A percentile compares a stretch with the other conserved stretches of the same genome.
phyloP scores from a whole-genome alignment of 2,113 vertebrate genomes.

The Gavialis gangeticus region DNA sequence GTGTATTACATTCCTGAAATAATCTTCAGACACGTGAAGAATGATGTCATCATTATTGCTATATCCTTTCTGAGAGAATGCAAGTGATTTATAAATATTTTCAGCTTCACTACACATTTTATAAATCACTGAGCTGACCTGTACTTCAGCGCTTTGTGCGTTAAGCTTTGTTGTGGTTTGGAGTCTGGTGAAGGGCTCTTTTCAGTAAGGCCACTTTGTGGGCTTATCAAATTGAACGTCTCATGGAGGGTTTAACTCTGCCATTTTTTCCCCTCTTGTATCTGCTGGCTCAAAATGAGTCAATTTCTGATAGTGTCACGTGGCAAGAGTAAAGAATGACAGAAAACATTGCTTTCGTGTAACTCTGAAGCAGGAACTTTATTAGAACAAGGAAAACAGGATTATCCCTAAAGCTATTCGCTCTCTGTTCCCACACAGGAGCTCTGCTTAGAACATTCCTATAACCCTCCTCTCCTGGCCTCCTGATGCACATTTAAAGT shows the following conservation, averaged over 20 bases:
- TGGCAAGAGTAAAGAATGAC: neutral
- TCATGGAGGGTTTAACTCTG: neutral
- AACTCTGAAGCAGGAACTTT: neutral
- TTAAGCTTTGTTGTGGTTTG: neutral
- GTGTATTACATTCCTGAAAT: neutral
- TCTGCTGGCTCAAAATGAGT: neutral
- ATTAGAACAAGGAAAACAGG: neutral
- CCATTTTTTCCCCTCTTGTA: neutral
- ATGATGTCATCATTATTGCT: slow-evolving; percentile 21
- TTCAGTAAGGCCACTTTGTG: neutral
- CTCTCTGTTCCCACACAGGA: neutral
- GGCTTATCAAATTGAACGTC: neutral
- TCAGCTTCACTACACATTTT: slow-evolving; percentile 17
- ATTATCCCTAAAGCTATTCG: neutral
- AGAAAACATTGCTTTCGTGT: neutral
- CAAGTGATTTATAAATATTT: slow-evolving; percentile 49
- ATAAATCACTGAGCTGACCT: slow-evolving; percentile 25
- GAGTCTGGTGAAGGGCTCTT: neutral
- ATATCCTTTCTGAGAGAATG: slow-evolving; percentile 17
- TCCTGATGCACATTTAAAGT: neutral
- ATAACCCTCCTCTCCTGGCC: neutral
- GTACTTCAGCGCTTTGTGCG: neutral
- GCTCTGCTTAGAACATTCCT: neutral
- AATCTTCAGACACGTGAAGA: slow-evolving; percentile 32
- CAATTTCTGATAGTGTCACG: neutral